Conservation (phyloP, 2,113 vertebrate genomes). For the Pholis gunnellus region DNA sequence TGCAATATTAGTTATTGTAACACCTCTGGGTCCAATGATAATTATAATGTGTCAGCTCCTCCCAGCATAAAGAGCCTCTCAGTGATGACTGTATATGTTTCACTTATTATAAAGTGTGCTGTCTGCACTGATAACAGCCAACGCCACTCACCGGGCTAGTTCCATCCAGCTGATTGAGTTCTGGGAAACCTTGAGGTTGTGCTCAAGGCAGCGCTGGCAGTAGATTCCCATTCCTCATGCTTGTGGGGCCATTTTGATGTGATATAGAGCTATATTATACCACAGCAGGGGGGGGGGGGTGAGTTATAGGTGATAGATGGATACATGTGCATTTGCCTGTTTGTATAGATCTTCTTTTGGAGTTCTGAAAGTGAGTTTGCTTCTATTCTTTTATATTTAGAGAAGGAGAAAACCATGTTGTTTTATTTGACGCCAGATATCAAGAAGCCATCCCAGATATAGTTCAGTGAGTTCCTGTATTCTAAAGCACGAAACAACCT, state of each 20-base stretch:
- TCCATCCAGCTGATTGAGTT: slow-evolving; percentile 54
- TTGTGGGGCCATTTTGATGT: slow-evolving; percentile 27
- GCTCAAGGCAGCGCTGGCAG: slow-evolving; percentile 37
- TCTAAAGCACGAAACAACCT: background rate
- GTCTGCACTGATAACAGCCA: slow-evolving; percentile 30
- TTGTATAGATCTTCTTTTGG: background rate
- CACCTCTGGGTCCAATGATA: slow-evolving; percentile 12
- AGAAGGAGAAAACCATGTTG: background rate
- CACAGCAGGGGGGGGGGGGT: background rate
- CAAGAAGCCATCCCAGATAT: background rate
- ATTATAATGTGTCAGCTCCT: slow-evolving; percentile 37
- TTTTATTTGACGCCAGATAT: background rate
- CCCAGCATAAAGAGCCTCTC: slow-evolving; percentile 11
- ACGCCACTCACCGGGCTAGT: slow-evolving; percentile 32
- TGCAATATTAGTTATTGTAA: background rate
- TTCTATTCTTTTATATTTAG: background rate
- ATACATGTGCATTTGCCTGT: background rate
- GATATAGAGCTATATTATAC: background rate
- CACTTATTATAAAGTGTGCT: slow-evolving; percentile 52
- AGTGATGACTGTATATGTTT: slow-evolving; percentile 35
- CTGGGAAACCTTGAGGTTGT: slow-evolving; percentile 47
- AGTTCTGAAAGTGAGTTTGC: background rate
- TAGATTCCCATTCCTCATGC: slow-evolving; percentile 9
- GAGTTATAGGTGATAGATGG: background rate
- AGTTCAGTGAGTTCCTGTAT: background rate